Evolutionary conservation across 2,797 vertebrate genomes (phyloP).

Genomic region (Apodemus agrarius): DNA sequence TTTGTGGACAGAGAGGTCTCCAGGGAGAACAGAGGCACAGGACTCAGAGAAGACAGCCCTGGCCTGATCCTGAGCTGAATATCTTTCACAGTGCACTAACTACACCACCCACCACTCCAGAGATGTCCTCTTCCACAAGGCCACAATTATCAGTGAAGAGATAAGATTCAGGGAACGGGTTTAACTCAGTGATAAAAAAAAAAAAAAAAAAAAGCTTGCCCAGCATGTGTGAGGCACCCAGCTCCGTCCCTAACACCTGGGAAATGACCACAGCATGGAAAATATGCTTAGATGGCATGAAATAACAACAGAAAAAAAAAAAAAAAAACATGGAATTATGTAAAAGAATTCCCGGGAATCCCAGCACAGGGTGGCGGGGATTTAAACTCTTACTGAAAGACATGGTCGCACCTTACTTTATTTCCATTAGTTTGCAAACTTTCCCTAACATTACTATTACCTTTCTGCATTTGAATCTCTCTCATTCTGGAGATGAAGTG

Average conservation of each 20-base stretch:
- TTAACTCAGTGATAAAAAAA: neutral
- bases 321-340: neutral
- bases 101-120: neutral
- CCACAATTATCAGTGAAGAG: neutral
- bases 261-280: neutral
- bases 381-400: neutral
- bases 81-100: neutral
- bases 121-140: neutral
- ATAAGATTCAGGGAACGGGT: neutral
- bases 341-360: neutral
- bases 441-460: neutral
- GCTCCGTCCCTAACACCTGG: neutral
- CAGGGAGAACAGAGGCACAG: fast-evolving
- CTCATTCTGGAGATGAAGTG: neutral
- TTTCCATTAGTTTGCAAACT: neutral
- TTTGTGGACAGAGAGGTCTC: neutral
- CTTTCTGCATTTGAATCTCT: neutral
- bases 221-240: neutral
- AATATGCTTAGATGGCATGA: neutral
- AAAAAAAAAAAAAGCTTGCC: neutral
- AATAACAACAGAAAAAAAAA: neutral
- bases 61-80: neutral
- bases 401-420: neutral
- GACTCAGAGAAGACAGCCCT: neutral
- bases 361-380: no score